Base-by-base conservation (phyloP, 2,888 invertebrate genomes). In the Allygus modestus region DNA sequence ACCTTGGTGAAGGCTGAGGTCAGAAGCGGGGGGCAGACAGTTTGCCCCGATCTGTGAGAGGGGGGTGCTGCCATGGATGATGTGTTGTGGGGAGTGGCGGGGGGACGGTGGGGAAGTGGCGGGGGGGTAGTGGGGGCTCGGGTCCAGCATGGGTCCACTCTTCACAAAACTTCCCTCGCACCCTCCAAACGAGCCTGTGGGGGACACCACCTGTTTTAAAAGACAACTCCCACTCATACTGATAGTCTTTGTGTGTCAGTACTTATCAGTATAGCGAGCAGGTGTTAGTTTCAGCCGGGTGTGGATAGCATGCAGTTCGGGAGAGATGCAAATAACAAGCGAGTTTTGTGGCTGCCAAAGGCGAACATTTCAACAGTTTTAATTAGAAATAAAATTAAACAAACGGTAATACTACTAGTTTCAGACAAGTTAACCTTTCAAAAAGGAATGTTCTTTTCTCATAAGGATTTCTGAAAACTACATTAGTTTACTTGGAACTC, bases 41-140 rank as follows among this genome's bases (percentile, higher is more conserved):
- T 94, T 94, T 85, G 95, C 94, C 84, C 97, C 97, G 88, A 97
- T 97, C 91, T 97, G 96, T 71, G 96, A 95, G 83, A 97, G 93
- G 0, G 97, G 97, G 82, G 97, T 97, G 87, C 96, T 96, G 54
- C 97, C 97, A 90, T 96, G 95, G 82, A 97, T 94, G 87, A 95
- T 89, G 43, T 90, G 90, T 28, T 28, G 65, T 54, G 91, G 91
- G 85, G 91, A 90, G 71, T 90, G 88, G 54, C 84, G 90, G 81
- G 87, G 86, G 7, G 87, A 83, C 23, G 86, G 85, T 61, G 85
- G 87, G 86, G 85, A 86, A 43, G 84, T 85, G 81, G 86, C 84
- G 86, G 82, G 81, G 82, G 87, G 81, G 88, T 86, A 83, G 87
- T 86, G 85, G 87, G 46, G 86, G 82, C 83, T 82, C 58, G 85